phyloP scores from a whole-genome alignment of 2,113 vertebrate genomes.

The Phalacrocorax aristotelis region DNA sequence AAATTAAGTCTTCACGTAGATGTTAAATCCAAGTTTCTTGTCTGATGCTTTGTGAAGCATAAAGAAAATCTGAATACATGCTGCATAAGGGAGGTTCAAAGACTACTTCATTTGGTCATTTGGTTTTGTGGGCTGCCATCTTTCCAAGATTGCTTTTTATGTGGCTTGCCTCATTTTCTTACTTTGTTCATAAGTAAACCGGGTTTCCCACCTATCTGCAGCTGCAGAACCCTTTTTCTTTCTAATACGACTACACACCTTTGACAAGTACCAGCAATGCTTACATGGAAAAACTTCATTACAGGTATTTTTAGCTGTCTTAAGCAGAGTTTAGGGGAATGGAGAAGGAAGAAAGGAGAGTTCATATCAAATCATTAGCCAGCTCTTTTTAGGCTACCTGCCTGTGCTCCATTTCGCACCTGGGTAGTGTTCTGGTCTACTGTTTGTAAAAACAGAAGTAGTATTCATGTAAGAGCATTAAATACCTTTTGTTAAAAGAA shows the following conservation, averaged over 20 bases:
- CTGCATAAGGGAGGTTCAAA: neutral
- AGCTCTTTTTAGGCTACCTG: neutral
- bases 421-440: neutral
- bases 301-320: constrained; percentile 23
- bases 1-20: neutral
- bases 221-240: neutral
- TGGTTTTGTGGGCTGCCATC: neutral
- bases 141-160: neutral
- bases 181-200: neutral
- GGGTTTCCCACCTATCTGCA: neutral
- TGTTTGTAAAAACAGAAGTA: neutral
- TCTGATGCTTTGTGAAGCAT: neutral
- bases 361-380: neutral
- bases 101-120: neutral
- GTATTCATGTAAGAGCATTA: neutral
- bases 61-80: neutral
- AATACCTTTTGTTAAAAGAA: neutral
- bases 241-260: neutral
- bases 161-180: neutral
- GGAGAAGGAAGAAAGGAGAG: neutral
- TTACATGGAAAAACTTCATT: neutral
- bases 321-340: neutral
- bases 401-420: neutral
- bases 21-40: neutral
- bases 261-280: neutral